phyloP scores from a whole-genome alignment of 1,140 invertebrate genomes.

The Cataglyphis hispanica region DNA sequence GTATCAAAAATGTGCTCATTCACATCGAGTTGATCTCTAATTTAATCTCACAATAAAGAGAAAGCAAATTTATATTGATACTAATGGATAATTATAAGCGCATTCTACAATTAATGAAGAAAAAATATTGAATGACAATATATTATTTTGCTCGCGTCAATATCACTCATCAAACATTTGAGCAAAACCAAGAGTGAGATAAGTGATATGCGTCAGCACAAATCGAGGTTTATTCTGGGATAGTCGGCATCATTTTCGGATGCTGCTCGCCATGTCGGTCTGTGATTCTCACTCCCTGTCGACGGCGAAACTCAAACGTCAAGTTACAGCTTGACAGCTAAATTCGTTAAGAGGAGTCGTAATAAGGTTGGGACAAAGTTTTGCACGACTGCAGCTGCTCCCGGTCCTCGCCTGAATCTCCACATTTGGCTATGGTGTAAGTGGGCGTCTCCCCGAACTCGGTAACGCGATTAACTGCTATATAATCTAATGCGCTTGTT shows the following conservation, averaged over 20 bases:
- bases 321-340: conserved; percentile 81
- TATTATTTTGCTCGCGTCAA: conserved; percentile 3
- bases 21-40: not conserved
- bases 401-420: conserved; percentile 35
- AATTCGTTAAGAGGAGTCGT: conserved; percentile 83
- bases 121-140: not conserved
- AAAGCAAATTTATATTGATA: not conserved
- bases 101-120: not conserved
- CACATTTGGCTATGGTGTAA: conserved; percentile 36
- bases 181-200: not conserved
- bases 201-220: conserved; percentile 11
- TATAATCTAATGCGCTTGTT: conserved; percentile 27
- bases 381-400: conserved; percentile 72
- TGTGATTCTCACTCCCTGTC: conserved; percentile 62
- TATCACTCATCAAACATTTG: not conserved
- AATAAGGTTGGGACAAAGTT: conserved; percentile 82
- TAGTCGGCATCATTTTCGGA: conserved; percentile 43
- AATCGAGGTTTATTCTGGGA: conserved; percentile 55
- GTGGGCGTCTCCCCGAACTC: conserved; percentile 47
- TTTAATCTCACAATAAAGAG: not conserved
- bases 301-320: conserved; percentile 80
- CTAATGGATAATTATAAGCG: not conserved
- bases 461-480: conserved; percentile 56
- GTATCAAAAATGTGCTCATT: not conserved
- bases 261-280: conserved; percentile 19